Conservation (phyloP, 2,888 invertebrate genomes). For the Ophion obscuratus region DNA sequence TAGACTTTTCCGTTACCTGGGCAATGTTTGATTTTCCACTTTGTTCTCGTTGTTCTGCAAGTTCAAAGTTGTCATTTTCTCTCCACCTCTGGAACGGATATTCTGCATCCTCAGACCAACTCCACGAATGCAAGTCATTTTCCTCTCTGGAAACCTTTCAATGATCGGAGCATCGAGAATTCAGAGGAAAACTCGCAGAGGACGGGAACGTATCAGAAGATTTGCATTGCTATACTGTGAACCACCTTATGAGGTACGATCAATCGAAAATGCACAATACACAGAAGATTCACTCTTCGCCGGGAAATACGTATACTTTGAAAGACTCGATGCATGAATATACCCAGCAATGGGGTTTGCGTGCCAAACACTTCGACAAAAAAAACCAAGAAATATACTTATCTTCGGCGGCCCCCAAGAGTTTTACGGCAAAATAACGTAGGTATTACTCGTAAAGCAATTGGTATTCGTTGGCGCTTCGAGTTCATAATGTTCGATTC, state of each 20-base stretch:
- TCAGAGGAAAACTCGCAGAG: neutral
- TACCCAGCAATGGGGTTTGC: conserved; percentile 19
- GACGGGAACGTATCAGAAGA: neutral
- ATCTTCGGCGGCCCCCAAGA: conserved; percentile 20
- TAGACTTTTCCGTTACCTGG: neutral
- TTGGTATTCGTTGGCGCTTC: conserved; percentile 44
- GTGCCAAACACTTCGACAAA: conserved; percentile 26
- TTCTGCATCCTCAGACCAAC: neutral
- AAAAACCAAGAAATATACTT: neutral
- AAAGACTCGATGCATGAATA: conserved; percentile 5
- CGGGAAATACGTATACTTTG: conserved; percentile 16
- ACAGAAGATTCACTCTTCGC: neutral
- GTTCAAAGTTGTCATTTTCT: neutral
- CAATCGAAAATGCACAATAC: neutral
- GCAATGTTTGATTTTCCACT: neutral
- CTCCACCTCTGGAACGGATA: neutral
- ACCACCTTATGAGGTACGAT: neutral
- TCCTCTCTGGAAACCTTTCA: neutral
- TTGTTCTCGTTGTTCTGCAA: neutral
- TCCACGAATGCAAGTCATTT: neutral
- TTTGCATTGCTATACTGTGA: neutral
- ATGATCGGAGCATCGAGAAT: neutral
- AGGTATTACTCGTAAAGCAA: conserved; percentile 48
- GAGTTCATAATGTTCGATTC: conserved; percentile 57
- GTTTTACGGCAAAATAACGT: conserved; percentile 47